Evolutionary conservation across 2,888 invertebrate species (phyloP), one percentile per base, ranked within the genome.

Genomic region (Yponomeuta plumbellus): DNA sequence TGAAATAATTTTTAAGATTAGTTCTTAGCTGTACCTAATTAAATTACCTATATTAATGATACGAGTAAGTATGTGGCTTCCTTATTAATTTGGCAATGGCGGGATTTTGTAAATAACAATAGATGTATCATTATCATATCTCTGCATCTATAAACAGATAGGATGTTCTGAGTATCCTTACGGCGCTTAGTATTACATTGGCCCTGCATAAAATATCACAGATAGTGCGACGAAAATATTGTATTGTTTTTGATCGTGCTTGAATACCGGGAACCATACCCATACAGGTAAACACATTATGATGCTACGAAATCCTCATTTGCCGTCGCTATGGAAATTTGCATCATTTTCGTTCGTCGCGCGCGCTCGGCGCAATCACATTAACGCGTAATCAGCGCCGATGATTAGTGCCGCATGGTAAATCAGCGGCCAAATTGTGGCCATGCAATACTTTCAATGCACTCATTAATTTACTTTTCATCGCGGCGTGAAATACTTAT

Each of bases 321-420:
- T 52, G 44, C 17, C 44, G 5, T 52, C 17, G 44, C 44, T 52
- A 52, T 52, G 44, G 44, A 52, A 52, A 52, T 52, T 52, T 52
- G 44, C 44, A 17, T 56, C 34, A 26, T 83, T 83, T 80, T 78
- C 77, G 72, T 75, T 70, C 77, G 72, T 70, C 73, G 71, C 68
- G 69, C 71, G 66, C 26, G n/a, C 26, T 20, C 34, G 11, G 40
- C 69, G 67, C 75, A 86, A 88, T 83, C 76, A 67, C 74, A 80
- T 86, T 86, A 86, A n/a, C 21, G 71, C 78, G 82, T 85, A 89
- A 89, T 88, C 88, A 88, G 80, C 73, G 79, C 77, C 76, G 74
- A 74, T 81, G 86, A 88, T 88, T 86, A 88, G 84, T 80, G 79
- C 76, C 74, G 77, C 79, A 78, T 79, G 75, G 75, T 80, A 80